Evolutionary conservation across 2,888 invertebrate genomes (phyloP), one percentile per base, ranked within the genome.

Genomic region (Candidula unifasciata): DNA sequence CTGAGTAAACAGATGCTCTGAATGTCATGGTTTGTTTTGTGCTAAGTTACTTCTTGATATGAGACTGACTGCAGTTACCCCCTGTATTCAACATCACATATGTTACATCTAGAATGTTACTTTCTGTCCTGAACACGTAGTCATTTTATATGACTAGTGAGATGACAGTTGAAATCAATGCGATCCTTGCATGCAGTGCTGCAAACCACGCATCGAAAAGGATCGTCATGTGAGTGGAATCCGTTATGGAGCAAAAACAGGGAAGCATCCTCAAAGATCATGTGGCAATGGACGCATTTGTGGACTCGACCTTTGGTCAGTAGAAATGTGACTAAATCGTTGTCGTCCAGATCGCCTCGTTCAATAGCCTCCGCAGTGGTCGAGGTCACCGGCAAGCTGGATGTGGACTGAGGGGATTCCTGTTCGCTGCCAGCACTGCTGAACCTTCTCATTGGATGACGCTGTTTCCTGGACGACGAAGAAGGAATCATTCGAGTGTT

Each of bases 111-210:
- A 44, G 5, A 60, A 24, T 60, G 60, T 60, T 60, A 60, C 13
- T 60, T 60, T 21, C n/a, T 60, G 24, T 60, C 24, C 24, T n/a
- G 5, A n/a, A n/a, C 27, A n/a, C 64, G 64, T 78, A 88, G 80
- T 87, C 88, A 92, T 86, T 92, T 92, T 77, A 92, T 91, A 87
- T 92, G 92, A 80, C 91, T 91, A n/a, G 91, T 91, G 27, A 92
- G 89, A 82, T 92, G 92, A 71, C 91, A 91, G 86, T 92, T 92
- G 84, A 92, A 92, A 87, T 92, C 92, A 33, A 92, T 89, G 37
- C 91, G 87, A 57, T 91, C 91, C 37, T 90, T 90, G 85, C 91
- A 92, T 0, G 88, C 88, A 60, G 89, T 87, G 77, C 89, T 87
- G 87, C 92, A 92, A 78, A 92, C 91, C 57, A 90, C 91, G 80